phyloP scores from a whole-genome alignment of 2,113 vertebrate genomes.

The Chionis minor region DNA sequence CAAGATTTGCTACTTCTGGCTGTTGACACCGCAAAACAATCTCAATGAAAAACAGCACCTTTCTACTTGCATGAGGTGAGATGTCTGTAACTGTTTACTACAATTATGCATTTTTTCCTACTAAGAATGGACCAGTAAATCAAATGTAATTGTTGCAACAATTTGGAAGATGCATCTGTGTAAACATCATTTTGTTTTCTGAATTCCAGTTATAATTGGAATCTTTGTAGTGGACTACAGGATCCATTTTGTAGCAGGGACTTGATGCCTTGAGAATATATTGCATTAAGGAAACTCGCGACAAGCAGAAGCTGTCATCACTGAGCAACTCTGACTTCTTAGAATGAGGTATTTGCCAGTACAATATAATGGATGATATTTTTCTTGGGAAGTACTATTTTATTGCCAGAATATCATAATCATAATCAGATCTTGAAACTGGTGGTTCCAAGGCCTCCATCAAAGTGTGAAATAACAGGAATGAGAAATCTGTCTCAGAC shows the following conservation, averaged over 20 bases:
- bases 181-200: not conserved
- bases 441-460: not conserved
- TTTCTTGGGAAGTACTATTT: not conserved
- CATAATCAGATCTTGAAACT: not conserved
- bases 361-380: not conserved
- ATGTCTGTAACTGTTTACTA: not conserved
- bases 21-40: not conserved
- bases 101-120: not conserved
- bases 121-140: not conserved
- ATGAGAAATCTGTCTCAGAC: not conserved
- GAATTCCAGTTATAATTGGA: not conserved
- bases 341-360: not conserved
- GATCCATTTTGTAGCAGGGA: not conserved
- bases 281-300: not conserved
- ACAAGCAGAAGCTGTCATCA: not conserved
- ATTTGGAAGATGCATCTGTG: not conserved
- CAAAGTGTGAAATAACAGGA: not conserved
- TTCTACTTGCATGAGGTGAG: not conserved
- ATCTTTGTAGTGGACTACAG: not conserved
- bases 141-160: not conserved
- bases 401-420: not conserved
- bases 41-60: not conserved
- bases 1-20: not conserved
- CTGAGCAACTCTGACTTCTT: not conserved
- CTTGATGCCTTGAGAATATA: not conserved